Base-by-base conservation (phyloP, 2,113 vertebrate genomes). In the Setophaga kirtlandii region DNA sequence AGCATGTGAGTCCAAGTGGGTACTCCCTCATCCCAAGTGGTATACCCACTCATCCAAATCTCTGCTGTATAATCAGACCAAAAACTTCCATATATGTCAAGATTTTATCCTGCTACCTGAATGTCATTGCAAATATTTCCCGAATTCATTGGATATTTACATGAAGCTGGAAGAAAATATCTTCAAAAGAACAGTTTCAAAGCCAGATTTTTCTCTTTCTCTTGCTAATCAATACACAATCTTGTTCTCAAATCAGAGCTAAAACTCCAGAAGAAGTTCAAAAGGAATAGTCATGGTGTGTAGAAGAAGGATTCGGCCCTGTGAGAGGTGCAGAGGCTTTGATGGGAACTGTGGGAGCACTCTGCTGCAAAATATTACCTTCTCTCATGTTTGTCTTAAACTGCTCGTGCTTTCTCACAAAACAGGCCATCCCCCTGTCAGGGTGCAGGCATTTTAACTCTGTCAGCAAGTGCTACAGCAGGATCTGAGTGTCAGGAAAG, bases 141-240 rank as follows among this genome's bases (percentile, higher is more conserved):
- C n/a, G 78, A 50, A 64, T 88, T 90, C 50, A 56, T 12, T 47
- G 27, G 31, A 42, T 83, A 90, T 83, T 77, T 95, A n/a, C 37
- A 65, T 65, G 49, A 87, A 91, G 31, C 5, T 46, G 55, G 39
- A 77, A 83, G 75, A 90, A 25, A 79, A 18, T 63, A 80, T 62
- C 82, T 94, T 94, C 87, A 94, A 93, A 96, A 88, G 63, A 68
- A 27, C 37, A 28, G 10, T 95, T 89, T 94, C 93, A 96, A 96
- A 96, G 79, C 20, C 70, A 60, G 10, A 11, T 86, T 77, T 69
- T 65, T 4, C 53, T 33, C 10, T 82, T 63, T 94, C 9, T 46
- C 59, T 95, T 1, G 3, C 24, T 93, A 84, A 93, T 97, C 96
- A 78, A n/a, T 95, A 60, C 33, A 69, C 47, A 81, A 89, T 12